Percentiles rank a stretch among this genome's conserved stretches.
Conservation (phyloP, 2,888 invertebrate genomes). For the Nephrotoma appendiculata region DNA sequence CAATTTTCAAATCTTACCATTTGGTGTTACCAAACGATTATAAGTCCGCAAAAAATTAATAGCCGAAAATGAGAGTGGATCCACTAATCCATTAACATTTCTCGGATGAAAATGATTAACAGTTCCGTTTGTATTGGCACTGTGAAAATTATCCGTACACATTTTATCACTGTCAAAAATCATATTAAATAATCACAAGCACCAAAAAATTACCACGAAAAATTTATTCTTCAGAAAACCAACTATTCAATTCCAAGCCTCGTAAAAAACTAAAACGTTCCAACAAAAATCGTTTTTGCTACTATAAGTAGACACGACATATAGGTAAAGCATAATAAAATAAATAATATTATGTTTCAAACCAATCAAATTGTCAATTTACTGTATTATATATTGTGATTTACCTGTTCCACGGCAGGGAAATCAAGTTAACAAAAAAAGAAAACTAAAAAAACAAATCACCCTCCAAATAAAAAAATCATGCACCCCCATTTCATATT, state of each 20-base stretch:
- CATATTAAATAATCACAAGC: neutral
- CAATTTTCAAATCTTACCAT: constrained; percentile 33
- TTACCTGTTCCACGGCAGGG: neutral
- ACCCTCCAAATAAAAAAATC: neutral
- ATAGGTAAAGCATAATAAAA: neutral
- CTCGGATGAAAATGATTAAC: constrained; percentile 12
- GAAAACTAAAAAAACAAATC: neutral
- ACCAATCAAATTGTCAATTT: constrained; percentile 6
- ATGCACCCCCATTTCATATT: neutral
- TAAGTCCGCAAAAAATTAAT: constrained; percentile 48
- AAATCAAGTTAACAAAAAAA: neutral
- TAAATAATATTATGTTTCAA: constrained; percentile 2
- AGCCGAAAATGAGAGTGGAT: constrained; percentile 39
- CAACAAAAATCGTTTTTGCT: neutral
- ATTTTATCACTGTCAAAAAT: constrained; percentile 6
- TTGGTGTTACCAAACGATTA: constrained; percentile 46
- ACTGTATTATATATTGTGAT: neutral
- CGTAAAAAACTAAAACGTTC: neutral
- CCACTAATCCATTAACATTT: constrained; percentile 17
- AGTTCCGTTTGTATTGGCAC: neutral
- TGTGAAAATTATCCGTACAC: neutral
- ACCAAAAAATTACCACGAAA: neutral
- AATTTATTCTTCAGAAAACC: neutral
- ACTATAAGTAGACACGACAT: neutral
- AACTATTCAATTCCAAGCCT: neutral